phyloP scores from a whole-genome alignment of 2,113 vertebrate species.

The Actinemys pallida region DNA sequence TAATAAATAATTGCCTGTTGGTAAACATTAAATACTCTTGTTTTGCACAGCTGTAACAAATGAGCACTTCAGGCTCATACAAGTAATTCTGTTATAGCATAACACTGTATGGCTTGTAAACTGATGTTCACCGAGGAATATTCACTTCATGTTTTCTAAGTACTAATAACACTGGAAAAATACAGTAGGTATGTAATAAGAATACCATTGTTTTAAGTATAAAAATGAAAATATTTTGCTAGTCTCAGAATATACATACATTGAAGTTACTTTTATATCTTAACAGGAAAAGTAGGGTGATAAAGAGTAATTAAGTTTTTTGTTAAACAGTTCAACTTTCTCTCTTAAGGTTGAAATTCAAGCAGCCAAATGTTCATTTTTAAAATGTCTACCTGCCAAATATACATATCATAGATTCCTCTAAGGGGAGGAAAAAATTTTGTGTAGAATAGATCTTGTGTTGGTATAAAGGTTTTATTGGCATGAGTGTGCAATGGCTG shows the following conservation, averaged over 20 bases:
- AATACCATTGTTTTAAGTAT: background rate
- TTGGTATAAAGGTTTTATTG: background rate
- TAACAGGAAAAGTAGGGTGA: background rate
- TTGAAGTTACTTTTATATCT: accelerated
- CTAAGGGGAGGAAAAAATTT: background rate
- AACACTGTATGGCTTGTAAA: background rate
- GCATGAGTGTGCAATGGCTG: background rate
- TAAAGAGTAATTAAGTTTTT: background rate
- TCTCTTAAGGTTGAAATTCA: background rate
- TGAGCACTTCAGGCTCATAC: background rate
- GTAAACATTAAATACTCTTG: background rate
- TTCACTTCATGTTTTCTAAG: background rate
- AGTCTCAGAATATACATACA: background rate
- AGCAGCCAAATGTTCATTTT: background rate
- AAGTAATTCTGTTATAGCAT: background rate
- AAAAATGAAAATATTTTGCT: background rate
- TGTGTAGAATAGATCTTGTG: background rate
- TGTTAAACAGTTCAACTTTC: accelerated
- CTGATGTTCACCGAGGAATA: background rate
- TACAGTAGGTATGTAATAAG: background rate
- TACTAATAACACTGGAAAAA: background rate
- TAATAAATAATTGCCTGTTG: slow-evolving; percentile 62
- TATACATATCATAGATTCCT: background rate
- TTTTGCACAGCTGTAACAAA: background rate
- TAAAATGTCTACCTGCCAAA: background rate